Conservation (phyloP, 2,888 invertebrate species). For the Hydroisotoma schaefferi region DNA sequence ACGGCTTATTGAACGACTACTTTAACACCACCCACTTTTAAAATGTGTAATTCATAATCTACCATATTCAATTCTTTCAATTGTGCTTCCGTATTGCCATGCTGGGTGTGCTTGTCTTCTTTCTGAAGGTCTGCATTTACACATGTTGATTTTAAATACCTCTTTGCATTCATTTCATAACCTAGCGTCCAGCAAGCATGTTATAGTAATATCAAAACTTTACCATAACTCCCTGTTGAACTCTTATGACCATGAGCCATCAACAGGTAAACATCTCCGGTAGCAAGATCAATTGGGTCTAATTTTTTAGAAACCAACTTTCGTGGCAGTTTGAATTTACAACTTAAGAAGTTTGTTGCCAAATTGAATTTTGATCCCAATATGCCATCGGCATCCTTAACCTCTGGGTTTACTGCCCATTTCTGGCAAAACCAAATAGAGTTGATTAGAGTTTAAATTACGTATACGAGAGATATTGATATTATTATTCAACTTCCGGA, state of each 20-base stretch:
- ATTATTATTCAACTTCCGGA: constrained; percentile 10
- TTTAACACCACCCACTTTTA: too few relatives aligned
- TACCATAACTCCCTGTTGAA: background rate
- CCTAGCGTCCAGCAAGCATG: background rate
- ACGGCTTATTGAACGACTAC: too few relatives aligned
- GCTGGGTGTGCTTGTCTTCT: background rate
- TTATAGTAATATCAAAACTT: background rate
- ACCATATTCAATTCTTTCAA: background rate
- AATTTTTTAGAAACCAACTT: background rate
- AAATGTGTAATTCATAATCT: background rate
- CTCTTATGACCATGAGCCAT: background rate
- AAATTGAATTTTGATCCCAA: too few relatives aligned
- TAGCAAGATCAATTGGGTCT: background rate
- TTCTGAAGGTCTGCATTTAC: background rate
- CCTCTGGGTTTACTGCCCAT: too few relatives aligned
- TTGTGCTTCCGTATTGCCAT: background rate
- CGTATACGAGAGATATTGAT: too few relatives aligned
- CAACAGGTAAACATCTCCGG: background rate
- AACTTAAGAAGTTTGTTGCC: too few relatives aligned
- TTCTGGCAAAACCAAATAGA: too few relatives aligned
- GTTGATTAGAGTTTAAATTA: too few relatives aligned
- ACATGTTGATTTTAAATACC: too few relatives aligned
- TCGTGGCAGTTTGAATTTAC: too few relatives aligned
- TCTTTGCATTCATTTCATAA: background rate
- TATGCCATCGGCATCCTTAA: too few relatives aligned